These are phyloP conservation scores for Lysandra bellargus DNA, from an alignment of 2,888 invertebrate species.

Conservation along the genomic window DNA sequence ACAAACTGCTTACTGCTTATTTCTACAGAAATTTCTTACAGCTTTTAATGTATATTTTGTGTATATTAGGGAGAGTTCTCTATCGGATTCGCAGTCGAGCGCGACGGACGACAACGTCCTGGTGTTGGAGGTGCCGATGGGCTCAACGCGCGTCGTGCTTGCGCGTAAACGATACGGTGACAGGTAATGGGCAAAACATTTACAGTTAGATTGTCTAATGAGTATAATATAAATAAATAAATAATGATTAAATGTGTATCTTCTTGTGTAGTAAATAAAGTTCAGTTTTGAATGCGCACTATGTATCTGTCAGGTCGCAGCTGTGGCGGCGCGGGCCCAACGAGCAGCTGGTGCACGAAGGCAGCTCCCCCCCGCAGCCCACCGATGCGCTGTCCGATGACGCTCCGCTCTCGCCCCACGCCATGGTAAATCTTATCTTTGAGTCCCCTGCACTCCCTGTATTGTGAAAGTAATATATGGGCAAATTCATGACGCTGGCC, in stretches of 20 bases:
- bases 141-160: conserved; percentile 84
- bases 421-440: conserved; percentile 56
- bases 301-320: conserved; percentile 82
- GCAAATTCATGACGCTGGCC: too few species aligned
- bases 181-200: conserved; percentile 47
- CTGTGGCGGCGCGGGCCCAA: conserved; percentile 96
- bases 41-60: background rate
- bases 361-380: conserved; percentile 85
- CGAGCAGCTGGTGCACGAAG: conserved; percentile 96
- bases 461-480: too few species aligned
- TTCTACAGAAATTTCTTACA: too few species aligned
- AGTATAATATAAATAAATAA: background rate
- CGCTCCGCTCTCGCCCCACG: conserved; percentile 62
- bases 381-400: conserved; percentile 63
- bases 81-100: conserved; percentile 39
- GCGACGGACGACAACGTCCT: conserved; percentile 83
- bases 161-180: conserved; percentile 83
- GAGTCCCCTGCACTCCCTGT: too few species aligned
- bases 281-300: background rate
- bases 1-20: too few species aligned
- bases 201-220: background rate
- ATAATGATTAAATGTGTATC: background rate
- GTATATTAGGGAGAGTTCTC: conserved; percentile 10
- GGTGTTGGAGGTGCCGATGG: conserved; percentile 88
- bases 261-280: background rate